Conservation (phyloP, 2,113 vertebrate species). For the Neoarius graeffei region DNA sequence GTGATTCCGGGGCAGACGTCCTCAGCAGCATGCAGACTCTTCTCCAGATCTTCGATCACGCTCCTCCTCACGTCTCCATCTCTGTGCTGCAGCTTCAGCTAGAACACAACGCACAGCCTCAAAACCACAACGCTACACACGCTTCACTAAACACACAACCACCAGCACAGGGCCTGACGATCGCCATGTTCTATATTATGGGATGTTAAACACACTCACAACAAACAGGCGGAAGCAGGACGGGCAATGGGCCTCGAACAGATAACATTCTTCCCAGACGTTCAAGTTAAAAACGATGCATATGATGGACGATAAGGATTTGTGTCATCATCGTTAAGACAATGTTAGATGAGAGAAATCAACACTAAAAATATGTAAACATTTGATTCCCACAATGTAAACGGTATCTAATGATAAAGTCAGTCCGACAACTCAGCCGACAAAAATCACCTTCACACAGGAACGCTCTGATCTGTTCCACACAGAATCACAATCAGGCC, state of each 20-base stretch:
- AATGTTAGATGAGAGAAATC: too few relatives aligned
- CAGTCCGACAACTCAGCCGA: too few relatives aligned
- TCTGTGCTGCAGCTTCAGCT: slow-evolving; percentile 93
- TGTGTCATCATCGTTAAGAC: not conserved
- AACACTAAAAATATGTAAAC: too few relatives aligned
- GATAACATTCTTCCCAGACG: too few relatives aligned
- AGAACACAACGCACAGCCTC: not conserved
- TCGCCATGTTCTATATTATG: too few relatives aligned
- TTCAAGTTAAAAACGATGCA: too few relatives aligned
- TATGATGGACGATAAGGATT: not conserved
- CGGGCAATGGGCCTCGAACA: not conserved
- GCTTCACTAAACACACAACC: not conserved
- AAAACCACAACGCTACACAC: not conserved
- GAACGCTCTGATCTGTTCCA: too few relatives aligned
- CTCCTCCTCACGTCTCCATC: slow-evolving; percentile 80
- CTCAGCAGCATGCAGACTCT: slow-evolving; percentile 88
- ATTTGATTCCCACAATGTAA: too few relatives aligned
- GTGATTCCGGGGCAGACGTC: slow-evolving; percentile 91
- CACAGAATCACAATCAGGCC: too few relatives aligned
- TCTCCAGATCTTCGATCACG: slow-evolving; percentile 91
- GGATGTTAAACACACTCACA: not conserved
- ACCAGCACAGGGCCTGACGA: not conserved
- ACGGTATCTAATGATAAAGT: too few relatives aligned
- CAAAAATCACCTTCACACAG: too few relatives aligned
- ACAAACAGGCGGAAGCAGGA: not conserved